A percentile compares a stretch with the other conserved stretches of the same genome.
These are phyloP conservation scores for Halesus radiatus DNA, from an alignment of 1,140 invertebrate genomes.

Conservation along the genomic window DNA sequence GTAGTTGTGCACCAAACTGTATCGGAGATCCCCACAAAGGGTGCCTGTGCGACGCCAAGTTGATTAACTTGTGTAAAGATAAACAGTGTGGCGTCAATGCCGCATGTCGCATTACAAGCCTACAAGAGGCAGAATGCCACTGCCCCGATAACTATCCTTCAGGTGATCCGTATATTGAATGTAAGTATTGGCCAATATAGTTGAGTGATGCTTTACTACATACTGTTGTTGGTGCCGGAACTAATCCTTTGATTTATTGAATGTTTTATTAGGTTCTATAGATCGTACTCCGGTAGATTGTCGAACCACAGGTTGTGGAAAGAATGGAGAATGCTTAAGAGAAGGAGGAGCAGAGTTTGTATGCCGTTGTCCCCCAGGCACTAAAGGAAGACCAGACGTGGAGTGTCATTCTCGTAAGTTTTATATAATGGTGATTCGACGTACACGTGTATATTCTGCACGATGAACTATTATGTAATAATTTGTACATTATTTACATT, in stretches of 20 bases:
- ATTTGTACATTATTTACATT: slow-evolving; percentile 68
- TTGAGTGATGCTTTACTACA: too few species aligned
- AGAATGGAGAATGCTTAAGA: slow-evolving; percentile 84
- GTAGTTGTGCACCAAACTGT: slow-evolving; percentile 83
- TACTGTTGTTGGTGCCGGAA: too few species aligned
- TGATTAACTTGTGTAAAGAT: slow-evolving; percentile 77
- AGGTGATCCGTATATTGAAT: slow-evolving; percentile 88
- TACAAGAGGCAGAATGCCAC: slow-evolving; percentile 81
- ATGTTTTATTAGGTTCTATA: slow-evolving; percentile 70
- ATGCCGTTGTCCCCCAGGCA: slow-evolving; percentile 84
- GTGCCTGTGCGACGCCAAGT: slow-evolving; percentile 79
- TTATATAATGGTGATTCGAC: slow-evolving; percentile 43
- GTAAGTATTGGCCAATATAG: slow-evolving; percentile 70
- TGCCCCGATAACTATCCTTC: slow-evolving; percentile 85
- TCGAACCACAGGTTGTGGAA: slow-evolving; percentile 84
- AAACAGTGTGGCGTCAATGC: slow-evolving; percentile 87
- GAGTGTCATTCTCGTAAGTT: slow-evolving; percentile 86
- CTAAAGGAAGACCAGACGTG: slow-evolving; percentile 79
- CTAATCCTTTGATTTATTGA: too few species aligned
- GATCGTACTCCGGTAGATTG: slow-evolving; percentile 81
- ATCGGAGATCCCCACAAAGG: slow-evolving; percentile 84
- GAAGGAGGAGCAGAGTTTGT: slow-evolving; percentile 84
- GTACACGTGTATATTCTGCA: slow-evolving; percentile 69
- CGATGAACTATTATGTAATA: slow-evolving; percentile 65
- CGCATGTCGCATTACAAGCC: slow-evolving; percentile 78